Evolutionary conservation across 2,888 invertebrate genomes (phyloP).

Genomic region (Athrips mouffetella): DNA sequence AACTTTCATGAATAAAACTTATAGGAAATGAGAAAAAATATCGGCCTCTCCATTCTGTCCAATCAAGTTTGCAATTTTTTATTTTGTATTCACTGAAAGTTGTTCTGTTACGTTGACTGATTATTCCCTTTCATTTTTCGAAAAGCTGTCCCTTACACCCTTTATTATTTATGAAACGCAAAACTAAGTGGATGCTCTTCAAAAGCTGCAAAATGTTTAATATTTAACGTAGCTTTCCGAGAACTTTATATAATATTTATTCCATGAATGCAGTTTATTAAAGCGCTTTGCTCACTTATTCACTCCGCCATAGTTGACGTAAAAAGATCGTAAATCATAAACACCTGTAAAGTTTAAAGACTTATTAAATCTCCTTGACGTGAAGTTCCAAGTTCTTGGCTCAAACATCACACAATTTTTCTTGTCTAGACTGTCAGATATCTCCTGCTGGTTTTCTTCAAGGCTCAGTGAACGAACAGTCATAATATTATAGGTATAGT

Average conservation of each 20-base stretch:
- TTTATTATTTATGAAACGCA: background rate
- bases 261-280: constrained; percentile 31
- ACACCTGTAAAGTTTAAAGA: constrained; percentile 43
- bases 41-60: too few species aligned
- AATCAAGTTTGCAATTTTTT: too few species aligned
- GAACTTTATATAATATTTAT: constrained; percentile 12
- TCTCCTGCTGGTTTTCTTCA: background rate
- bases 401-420: constrained; percentile 13
- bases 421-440: constrained; percentile 12
- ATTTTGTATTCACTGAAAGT: too few species aligned
- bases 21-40: too few species aligned
- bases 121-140: too few species aligned
- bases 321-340: constrained; percentile 52
- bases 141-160: too few species aligned
- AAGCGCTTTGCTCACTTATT: constrained; percentile 26
- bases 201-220: constrained; percentile 1
- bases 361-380: constrained; percentile 31
- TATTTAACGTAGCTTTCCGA: constrained; percentile 8
- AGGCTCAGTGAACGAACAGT: too few species aligned
- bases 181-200: background rate
- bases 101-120: too few species aligned
- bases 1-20: too few species aligned
- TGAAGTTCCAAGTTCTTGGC: constrained; percentile 16
- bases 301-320: constrained; percentile 42
- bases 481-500: too few species aligned